Base-by-base conservation (phyloP, 2,113 vertebrate genomes). In the Paralichthys olivaceus region DNA sequence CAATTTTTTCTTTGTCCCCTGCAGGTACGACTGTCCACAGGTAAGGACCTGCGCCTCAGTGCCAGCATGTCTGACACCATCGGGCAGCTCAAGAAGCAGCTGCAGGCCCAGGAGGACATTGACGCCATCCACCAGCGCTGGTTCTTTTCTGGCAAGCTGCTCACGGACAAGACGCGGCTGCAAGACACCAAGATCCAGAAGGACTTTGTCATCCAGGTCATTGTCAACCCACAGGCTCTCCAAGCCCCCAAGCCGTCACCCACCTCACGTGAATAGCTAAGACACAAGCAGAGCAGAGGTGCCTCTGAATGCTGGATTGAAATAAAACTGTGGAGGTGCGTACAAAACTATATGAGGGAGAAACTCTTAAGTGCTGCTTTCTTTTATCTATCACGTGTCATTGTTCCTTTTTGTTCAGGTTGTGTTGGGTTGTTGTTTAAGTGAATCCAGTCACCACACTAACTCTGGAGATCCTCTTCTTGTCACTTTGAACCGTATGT, bases 181-280 rank as follows among this genome's bases (percentile, higher is more conserved):
- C 97, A 98, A 78, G 98, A 99, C 89, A 97, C 97, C 69, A 99
- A 98, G 94, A 98, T 99, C 94, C 98, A 98, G 94, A 99, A 98
- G 92, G 98, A 99, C 95, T 99, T 97, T 83, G 97, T 99, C 49
- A 97, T 99, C 87, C 98, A 99, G 94, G 98, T 99, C 89, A 99
- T 99, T 7, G 91, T 99, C 81, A 99, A 98, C 92, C 95, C 97
- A 71, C 96, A 96, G 43, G 90, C 94, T 73, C 94, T 34, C 75
- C 91, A 0, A 88, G 91, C 70, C 22, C 74, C 69, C 51, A 79
- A 76, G 58, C 62, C 54, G 3, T 67, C 87, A 3, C 62, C 79
- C 5, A 20, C 94, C 95, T 26, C 57, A 0, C 56, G 88, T 7
- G 86, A 93, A 66, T 93, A 74, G 54, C 23, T 20, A 57, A 56